A percentile compares a stretch with the other conserved stretches of the same genome.
phyloP scores from a whole-genome alignment of 2,797 vertebrate species.

The Eulemur mongoz region DNA sequence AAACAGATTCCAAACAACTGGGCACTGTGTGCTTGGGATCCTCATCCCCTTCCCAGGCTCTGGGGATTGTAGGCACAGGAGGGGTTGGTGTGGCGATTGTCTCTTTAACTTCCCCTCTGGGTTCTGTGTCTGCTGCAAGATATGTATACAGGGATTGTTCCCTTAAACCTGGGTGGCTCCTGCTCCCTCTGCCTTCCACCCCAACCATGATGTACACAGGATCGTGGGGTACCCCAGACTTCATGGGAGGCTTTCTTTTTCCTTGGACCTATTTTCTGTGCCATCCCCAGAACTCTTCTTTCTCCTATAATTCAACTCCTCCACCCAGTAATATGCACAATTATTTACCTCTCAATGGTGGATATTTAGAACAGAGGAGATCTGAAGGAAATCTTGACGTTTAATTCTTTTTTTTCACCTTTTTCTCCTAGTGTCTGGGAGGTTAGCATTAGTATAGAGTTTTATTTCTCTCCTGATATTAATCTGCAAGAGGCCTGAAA shows the following conservation, averaged over 20 bases:
- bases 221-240: neutral
- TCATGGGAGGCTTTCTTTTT: neutral
- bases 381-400: neutral
- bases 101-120: neutral
- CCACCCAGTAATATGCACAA: neutral
- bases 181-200: neutral
- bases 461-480: neutral
- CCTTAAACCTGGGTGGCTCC: neutral
- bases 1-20: too few species aligned
- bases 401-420: neutral
- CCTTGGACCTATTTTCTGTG: neutral
- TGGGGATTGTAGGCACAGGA: too few species aligned
- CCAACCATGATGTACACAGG: neutral
- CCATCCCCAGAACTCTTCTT: neutral
- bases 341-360: neutral
- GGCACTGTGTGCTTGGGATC: too few species aligned
- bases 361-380: neutral
- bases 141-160: neutral
- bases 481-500: neutral
- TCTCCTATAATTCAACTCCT: neutral
- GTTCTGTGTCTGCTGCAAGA: neutral
- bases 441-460: neutral
- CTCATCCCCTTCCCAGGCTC: too few species aligned
- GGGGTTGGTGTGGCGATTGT: too few species aligned
- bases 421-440: neutral